A percentile compares a stretch with the other conserved stretches of the same genome.
Conservation (phyloP, 2,888 invertebrate species). For the Lamellibrachia columna region DNA sequence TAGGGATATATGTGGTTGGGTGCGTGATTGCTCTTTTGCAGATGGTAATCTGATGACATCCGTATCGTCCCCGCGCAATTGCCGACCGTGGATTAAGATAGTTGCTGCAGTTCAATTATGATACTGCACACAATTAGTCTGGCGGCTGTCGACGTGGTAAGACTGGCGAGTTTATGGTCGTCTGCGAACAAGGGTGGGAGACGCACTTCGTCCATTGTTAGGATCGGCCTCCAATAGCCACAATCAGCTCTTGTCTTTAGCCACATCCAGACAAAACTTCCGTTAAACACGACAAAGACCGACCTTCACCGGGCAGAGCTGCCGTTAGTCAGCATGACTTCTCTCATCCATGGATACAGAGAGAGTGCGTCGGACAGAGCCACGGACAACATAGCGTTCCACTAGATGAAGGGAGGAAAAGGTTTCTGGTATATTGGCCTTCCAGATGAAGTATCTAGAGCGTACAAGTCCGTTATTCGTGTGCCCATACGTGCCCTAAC, state of each 20-base stretch:
- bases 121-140: not conserved
- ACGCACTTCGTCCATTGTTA: not conserved
- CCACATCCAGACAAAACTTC: too few species aligned
- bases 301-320: not conserved
- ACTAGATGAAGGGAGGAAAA: not conserved
- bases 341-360: too few species aligned
- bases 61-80: not conserved
- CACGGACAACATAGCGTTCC: too few species aligned
- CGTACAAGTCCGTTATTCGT: too few species aligned
- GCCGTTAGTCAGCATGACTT: too few species aligned
- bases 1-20: not conserved
- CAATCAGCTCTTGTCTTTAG: not conserved
- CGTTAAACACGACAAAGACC: not conserved
- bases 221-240: not conserved
- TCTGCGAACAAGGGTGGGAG: not conserved
- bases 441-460: not conserved
- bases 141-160: not conserved
- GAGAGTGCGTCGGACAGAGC: too few species aligned
- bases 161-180: not conserved
- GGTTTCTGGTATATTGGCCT: not conserved
- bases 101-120: constrained; percentile 4
- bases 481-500: too few species aligned
- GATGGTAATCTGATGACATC: not conserved
- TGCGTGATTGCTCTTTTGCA: not conserved
- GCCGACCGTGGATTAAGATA: not conserved